These are phyloP conservation scores for Lytechinus variegatus DNA, from an alignment of 35 echinoderm and acorn worm genomes.

Conservation along the genomic window DNA sequence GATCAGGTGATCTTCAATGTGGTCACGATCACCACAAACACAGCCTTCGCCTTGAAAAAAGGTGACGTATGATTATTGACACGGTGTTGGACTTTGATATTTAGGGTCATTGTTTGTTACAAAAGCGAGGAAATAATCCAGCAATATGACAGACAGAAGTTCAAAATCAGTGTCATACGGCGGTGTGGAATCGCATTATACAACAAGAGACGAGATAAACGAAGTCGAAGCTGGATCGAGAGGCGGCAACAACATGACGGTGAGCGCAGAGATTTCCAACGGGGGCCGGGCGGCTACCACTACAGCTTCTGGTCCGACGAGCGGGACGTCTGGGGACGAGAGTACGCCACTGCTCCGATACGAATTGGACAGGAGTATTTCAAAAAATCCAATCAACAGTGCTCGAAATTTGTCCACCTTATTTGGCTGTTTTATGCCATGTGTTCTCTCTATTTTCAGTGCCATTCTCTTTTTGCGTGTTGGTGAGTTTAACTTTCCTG, in stretches of 20 bases:
- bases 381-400: not conserved
- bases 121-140: not conserved
- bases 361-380: conserved; percentile 39
- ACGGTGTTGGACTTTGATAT: not conserved
- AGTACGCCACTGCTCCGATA: conserved; percentile 64
- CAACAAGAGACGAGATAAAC: no score
- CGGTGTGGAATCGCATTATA: not conserved
- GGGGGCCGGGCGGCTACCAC: not conserved
- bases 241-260: conserved; percentile 8
- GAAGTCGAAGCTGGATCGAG: no score
- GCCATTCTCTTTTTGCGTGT: conserved; percentile 93
- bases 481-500: conserved; percentile 62
- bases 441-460: conserved; percentile 96
- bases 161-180: not conserved
- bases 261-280: not conserved
- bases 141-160: not conserved
- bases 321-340: conserved; percentile 42
- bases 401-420: conserved; percentile 76
- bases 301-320: not conserved
- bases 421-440: conserved; percentile 90
- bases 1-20: not conserved
- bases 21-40: not conserved
- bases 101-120: not conserved
- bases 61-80: not conserved
- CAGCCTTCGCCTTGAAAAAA: no score